Evolutionary conservation across 2,113 vertebrate genomes (phyloP).

Genomic region (Ceyx cyanopectus): DNA sequence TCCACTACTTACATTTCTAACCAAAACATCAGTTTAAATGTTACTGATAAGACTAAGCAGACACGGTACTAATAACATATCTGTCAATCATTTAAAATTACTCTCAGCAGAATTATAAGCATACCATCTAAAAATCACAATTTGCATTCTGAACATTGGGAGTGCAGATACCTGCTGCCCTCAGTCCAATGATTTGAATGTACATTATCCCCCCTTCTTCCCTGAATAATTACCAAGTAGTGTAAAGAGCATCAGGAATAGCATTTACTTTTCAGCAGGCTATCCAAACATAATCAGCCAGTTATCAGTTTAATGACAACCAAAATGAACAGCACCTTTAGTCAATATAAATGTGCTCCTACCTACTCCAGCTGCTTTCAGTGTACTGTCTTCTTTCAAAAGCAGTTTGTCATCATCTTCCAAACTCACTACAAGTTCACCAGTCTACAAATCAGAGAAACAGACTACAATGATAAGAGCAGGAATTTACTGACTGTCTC

Average conservation of each 20-base stretch:
- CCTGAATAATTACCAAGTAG: slow-evolving; percentile 62
- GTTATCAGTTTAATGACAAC: slow-evolving; percentile 16
- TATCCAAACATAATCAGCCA: slow-evolving; percentile 61
- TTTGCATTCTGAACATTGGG: slow-evolving; percentile 63
- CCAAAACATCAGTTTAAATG: slow-evolving; percentile 72
- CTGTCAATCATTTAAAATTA: slow-evolving; percentile 78
- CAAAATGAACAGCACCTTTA: not conserved
- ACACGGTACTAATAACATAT: slow-evolving; percentile 64
- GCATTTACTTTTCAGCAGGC: slow-evolving; percentile 64
- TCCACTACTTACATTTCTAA: slow-evolving; percentile 63
- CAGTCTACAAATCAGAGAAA: slow-evolving; percentile 80
- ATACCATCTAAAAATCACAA: slow-evolving; percentile 54
- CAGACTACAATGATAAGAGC: slow-evolving; percentile 6
- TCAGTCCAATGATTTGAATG: slow-evolving; percentile 65
- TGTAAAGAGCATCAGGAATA: slow-evolving; percentile 46
- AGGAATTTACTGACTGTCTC: not conserved
- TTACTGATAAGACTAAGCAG: slow-evolving; percentile 69
- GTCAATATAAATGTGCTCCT: slow-evolving; percentile 11
- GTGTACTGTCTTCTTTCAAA: slow-evolving; percentile 79
- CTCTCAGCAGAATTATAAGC: slow-evolving; percentile 71
- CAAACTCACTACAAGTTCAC: slow-evolving; percentile 91
- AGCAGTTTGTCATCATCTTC: slow-evolving; percentile 89
- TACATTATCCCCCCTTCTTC: slow-evolving; percentile 8
- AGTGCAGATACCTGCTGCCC: slow-evolving; percentile 56
- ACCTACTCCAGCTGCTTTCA: slow-evolving; percentile 88